These are phyloP conservation scores for Acrocephalus kingi DNA, from an alignment of 2,113 vertebrate genomes.

Conservation along the genomic window DNA sequence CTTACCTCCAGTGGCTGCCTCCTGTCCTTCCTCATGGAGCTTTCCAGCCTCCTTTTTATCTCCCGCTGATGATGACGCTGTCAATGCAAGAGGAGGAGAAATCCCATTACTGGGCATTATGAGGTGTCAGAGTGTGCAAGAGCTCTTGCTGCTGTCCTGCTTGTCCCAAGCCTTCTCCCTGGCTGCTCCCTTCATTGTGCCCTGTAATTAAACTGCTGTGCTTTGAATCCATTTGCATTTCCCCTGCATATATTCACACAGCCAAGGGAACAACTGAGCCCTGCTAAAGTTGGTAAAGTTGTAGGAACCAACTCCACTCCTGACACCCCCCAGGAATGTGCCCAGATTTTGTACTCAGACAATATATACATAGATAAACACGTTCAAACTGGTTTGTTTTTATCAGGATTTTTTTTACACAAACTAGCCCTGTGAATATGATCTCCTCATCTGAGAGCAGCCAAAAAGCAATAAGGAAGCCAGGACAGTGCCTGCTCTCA, in stretches of 20 bases:
- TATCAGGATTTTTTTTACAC: background rate
- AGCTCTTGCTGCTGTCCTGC: background rate
- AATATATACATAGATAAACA: background rate
- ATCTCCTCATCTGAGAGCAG: too few species aligned
- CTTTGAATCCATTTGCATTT: background rate
- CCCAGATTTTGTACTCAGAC: background rate
- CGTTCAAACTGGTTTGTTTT: background rate
- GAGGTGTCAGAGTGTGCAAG: background rate
- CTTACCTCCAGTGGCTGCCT: conserved; percentile 84
- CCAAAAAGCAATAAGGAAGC: background rate
- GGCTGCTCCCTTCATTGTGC: background rate
- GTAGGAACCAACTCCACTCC: background rate
- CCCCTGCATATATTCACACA: background rate
- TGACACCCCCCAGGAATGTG: rapidly evolving
- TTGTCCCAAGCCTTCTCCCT: background rate
- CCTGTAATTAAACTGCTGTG: background rate
- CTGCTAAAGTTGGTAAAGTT: background rate
- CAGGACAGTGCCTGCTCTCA: background rate
- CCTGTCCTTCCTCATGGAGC: conserved; percentile 73
- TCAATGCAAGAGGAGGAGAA: background rate
- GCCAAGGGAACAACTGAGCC: conserved; percentile 5
- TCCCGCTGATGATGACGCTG: conserved; percentile 84
- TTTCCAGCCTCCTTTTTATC: conserved; percentile 80
- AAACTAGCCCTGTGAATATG: background rate
- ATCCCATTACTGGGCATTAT: background rate